Base-by-base conservation (phyloP, 2,888 invertebrate genomes). In the Mythimna lalbum region DNA sequence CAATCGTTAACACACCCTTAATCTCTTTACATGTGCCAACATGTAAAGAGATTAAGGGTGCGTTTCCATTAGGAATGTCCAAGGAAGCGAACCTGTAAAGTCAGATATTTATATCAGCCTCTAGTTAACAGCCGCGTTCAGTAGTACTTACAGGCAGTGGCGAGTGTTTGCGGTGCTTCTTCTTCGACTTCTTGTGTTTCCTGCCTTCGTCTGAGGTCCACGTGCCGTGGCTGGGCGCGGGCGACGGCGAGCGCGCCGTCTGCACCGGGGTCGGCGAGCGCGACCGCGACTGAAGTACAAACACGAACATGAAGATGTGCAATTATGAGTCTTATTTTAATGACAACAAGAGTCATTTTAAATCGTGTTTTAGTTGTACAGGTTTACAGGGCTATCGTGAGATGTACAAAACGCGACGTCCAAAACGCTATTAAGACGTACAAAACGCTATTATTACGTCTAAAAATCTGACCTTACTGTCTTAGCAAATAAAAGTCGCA, bases 151-250 rank as follows among this genome's bases (percentile, higher is more conserved):
- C 94, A 79, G 94, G 94, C 56, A 94, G 89, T 1, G 96, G 96
- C 3, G 96, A 96, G 77, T 96, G 96, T 81, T 96, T 96, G 82
- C 96, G 96, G 78, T 97, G 97, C 84, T 96, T 97, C 92, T 97
- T 97, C 90, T 96, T 97, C n/a, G 93, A 81, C 86, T 97, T 97
- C 91, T 94, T 95, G 86, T 93, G 94, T 66, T 93, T 93, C 78
- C 90, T 91, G 4, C 84, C 91, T 23, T 95, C 95, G 19, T 95
- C 95, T 0, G 93, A 92, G 65, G 88, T 91, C 90, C 91, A 90
- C 9, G 93, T 90, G 82, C 84, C 90, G 77, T 80, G 84, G 79
- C 91, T 90, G 59, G 89, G 91, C 57, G 89, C 90, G 2, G 93
- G 92, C 60, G 93, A 90, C 17, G 90, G 89, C n/a, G 91, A 93